These are phyloP conservation scores for Philotrypesis tridentata DNA, from an alignment of 1,140 invertebrate species.

Conservation along the genomic window DNA sequence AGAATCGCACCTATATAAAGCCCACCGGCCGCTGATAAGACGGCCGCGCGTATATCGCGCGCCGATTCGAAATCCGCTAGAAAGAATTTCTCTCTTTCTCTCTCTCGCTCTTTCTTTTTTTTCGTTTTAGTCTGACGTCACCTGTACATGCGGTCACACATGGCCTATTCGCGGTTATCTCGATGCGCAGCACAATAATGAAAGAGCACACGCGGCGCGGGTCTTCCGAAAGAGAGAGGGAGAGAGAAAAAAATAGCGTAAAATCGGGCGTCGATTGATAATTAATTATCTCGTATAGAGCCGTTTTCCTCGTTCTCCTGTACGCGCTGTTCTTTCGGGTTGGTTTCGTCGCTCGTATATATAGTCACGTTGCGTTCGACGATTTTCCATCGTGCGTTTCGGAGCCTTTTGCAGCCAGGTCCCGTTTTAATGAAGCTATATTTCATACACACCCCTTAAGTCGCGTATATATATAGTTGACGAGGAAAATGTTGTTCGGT, in stretches of 20 bases:
- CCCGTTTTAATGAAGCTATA: too few species aligned
- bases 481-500: too few species aligned
- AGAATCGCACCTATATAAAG: too few species aligned
- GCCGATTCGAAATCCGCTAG: background rate
- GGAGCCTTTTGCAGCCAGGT: too few species aligned
- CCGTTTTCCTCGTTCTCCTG: slow-evolving; percentile 31
- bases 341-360: background rate
- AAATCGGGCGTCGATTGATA: slow-evolving; percentile 61
- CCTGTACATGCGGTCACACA: background rate
- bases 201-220: background rate
- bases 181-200: background rate
- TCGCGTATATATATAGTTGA: too few species aligned
- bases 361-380: background rate
- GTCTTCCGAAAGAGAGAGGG: background rate
- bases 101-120: too few species aligned
- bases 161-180: background rate
- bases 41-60: too few species aligned
- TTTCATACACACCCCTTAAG: too few species aligned
- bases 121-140: background rate
- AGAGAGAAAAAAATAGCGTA: slow-evolving; percentile 47
- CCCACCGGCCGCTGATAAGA: background rate
- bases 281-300: slow-evolving; percentile 63
- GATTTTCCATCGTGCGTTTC: background rate
- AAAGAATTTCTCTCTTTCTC: too few species aligned
- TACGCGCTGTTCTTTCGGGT: background rate